These are phyloP conservation scores for Orthosia cruda DNA, from an alignment of 2,888 invertebrate genomes.

Conservation along the genomic window DNA sequence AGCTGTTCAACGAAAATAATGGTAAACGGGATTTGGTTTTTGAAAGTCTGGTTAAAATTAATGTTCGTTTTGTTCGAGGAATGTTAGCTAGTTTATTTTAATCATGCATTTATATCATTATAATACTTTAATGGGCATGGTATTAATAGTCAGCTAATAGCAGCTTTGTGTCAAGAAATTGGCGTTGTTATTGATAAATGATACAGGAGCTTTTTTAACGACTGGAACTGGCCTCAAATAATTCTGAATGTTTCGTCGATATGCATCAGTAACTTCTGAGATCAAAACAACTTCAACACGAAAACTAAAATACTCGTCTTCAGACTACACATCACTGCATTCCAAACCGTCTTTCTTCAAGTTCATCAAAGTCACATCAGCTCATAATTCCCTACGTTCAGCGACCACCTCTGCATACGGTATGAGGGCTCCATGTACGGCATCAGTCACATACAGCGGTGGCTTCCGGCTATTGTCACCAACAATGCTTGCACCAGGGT, in stretches of 20 bases:
- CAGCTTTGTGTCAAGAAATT: no score
- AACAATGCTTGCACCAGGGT: slow-evolving; percentile 49
- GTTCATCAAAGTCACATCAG: slow-evolving; percentile 41
- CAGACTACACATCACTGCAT: slow-evolving; percentile 11
- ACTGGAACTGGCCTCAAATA: background rate
- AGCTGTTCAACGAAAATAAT: slow-evolving; percentile 51
- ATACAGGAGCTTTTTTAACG: background rate
- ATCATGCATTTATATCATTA: background rate
- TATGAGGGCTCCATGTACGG: slow-evolving; percentile 58
- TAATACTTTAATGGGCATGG: background rate
- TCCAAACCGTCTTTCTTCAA: slow-evolving; percentile 20
- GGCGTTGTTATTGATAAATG: background rate
- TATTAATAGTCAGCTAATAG: background rate
- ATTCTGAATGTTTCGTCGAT: background rate
- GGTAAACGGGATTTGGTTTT: slow-evolving; percentile 36
- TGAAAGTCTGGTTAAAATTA: slow-evolving; percentile 17
- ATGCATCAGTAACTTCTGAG: no score
- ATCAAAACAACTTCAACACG: background rate
- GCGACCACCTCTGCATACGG: slow-evolving; percentile 46
- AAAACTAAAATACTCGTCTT: background rate
- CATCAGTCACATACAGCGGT: slow-evolving; percentile 16
- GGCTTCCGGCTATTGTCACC: slow-evolving; percentile 70
- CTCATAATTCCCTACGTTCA: slow-evolving; percentile 46
- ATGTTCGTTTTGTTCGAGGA: background rate
- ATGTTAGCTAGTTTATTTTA: slow-evolving; percentile 16